These are phyloP conservation scores for Lepidochrysops patricia DNA, from an alignment of 2,888 invertebrate species.

Conservation along the genomic window DNA sequence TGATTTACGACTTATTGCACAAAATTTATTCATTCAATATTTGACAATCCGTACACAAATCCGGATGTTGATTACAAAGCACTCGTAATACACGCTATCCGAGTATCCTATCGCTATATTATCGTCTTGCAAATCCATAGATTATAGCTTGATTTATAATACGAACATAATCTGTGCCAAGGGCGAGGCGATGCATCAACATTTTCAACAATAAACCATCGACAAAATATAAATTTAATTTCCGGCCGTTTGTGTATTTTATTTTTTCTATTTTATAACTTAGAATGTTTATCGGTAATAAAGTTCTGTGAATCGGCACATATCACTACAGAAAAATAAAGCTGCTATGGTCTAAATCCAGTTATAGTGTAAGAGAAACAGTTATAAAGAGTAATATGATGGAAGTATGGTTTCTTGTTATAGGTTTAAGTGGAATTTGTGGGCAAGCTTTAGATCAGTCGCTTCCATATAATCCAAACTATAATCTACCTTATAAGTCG, in stretches of 20 bases:
- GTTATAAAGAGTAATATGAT: slow-evolving; percentile 38
- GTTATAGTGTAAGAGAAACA: neutral
- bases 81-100: no score
- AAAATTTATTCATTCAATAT: no score
- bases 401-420: slow-evolving; percentile 38
- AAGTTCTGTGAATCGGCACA: neutral
- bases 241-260: neutral
- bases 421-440: slow-evolving; percentile 37
- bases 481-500: slow-evolving; percentile 39
- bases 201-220: slow-evolving; percentile 12
- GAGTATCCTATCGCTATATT: no score
- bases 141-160: no score
- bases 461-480: slow-evolving; percentile 47
- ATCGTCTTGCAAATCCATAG: no score
- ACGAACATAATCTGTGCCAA: no score
- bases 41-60: no score
- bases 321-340: neutral
- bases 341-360: neutral
- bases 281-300: neutral
- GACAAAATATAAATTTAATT: neutral
- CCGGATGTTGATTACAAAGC: no score
- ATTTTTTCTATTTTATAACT: neutral
- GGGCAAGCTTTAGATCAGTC: slow-evolving; percentile 47
- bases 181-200: neutral
- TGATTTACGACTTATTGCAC: no score